Base-by-base conservation (phyloP, 2,797 vertebrate genomes). In the Rhincodon typus region DNA sequence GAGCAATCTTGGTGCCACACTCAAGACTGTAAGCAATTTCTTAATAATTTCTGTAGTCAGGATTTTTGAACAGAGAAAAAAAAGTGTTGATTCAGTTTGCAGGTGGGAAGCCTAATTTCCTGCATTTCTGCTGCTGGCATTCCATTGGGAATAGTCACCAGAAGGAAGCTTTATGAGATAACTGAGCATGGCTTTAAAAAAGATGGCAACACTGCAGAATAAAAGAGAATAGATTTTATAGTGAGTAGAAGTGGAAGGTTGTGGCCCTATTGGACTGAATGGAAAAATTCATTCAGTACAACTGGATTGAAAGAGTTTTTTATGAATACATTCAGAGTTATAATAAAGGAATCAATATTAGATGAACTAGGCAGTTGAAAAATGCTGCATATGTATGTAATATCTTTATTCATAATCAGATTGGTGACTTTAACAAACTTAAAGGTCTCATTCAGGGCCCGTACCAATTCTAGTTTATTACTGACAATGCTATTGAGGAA, bases 261-360 rank as follows among this genome's bases (percentile, higher is more conserved):
- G 0, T 96, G 96, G 95, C 96, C 70, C 96, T 50, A 2, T 34
- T 57, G 95, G 69, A 50, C 53, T 96, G 72, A 72, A 34, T 2
- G 46, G 96, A 95, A 96, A 95, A 62, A 86, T 23, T 96, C 90
- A 50, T 96, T 96, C 96, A 97, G 96, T 88, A 12, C 77, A 96
- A 10, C 88, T 53, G 79, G 95, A 93, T 96, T 27, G 27, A 91
- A 95, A 50, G 91, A 74, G 53, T 95, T n/a, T 96, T 67, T 25
- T 95, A 42, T 30, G 62, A 95, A 86, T 8, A 23, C 90, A 91
- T 95, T 96, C 96, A 15, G 96, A 96, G 95, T 96, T 96, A 69
- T 95, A 66, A 93, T 66, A 7, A 77, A 96, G 94, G 70, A 72
- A 0, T 91, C 94, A 69, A 96, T 96, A 96, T 94, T 7, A 67